Base-by-base conservation (phyloP, 1,140 invertebrate genomes). In the Xylocopa sonorina region DNA sequence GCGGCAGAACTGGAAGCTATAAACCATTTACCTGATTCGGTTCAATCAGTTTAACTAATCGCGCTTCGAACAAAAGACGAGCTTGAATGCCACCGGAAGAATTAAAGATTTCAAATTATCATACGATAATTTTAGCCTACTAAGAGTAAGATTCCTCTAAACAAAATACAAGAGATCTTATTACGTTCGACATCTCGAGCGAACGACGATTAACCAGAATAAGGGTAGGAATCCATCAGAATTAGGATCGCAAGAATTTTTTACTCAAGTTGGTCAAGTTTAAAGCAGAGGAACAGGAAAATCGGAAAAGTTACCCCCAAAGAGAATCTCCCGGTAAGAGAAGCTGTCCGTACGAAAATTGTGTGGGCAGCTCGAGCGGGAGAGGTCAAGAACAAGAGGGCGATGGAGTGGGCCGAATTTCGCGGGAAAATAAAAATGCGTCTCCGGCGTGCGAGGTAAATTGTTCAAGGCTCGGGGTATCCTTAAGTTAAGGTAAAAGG, bases 401-500 rank as follows among this genome's bases (percentile, higher is more conserved):
- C 38, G 34, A n/a, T n/a, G 48, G 21, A 32, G 48, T 69, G 77
- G 24, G 58, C 55, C 21, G 58, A 46, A 50, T 71, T 71, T 43
- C 57, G 32, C 24, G 29, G 76, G 34, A n/a, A n/a, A n/a, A 24
- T 48, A 62, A 84, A 74, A 74, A 81, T 78, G 74, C 84, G 75
- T 71, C 67, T 58, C 58, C 50, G 58, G 53, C 78, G 85, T 85
- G 69, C 84, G 53, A 80, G 69, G 88, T 89, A 90, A 90, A 90
- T 90, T 89, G 89, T 89, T 83, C 88, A 89, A 91, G 90, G 89
- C 88, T 91, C 82, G 88, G 84, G 88, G 87, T 91, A 89, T 91
- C 90, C 88, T 90, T 89, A 89, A 89, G 88, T 86, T 87, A 87
- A 90, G 88, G 90, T 89, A 90, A 92, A 92, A 92, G 91, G 90